Base-by-base conservation (phyloP, 2,797 vertebrate species). In the Halcyon smyrnensis region DNA sequence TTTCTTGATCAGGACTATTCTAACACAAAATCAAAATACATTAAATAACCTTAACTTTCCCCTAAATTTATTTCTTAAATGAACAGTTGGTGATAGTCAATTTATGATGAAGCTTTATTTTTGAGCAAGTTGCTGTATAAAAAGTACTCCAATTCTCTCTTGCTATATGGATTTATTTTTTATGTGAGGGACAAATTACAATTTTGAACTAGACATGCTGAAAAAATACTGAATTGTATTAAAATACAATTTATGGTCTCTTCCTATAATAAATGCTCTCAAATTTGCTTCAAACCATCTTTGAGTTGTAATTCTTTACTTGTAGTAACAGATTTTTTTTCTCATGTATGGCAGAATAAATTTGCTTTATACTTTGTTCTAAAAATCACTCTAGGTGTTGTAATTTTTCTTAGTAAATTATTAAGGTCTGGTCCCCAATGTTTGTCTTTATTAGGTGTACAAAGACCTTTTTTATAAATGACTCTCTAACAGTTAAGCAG, bases 191-290 rank as follows among this genome's bases (percentile, higher is more conserved):
- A 63, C 65, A 82, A 70, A 50, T 2, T 39, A 1, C 18, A 60
- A 10, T 56, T 91, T 76, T 28, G 32, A 87, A 54, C 21, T 54
- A n/a, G 8, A 59, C 32, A 63, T 69, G 20, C 34, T 90, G 51
- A n/a, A 81, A 87, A 90, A 48, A 30, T 18, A 18, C 32, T 79
- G 7, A n/a, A 73, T 77, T 74, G 51, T 89, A 28, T 77, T 85
- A 77, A 65, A 69, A 53, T 78, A 69, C 65, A 86, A 37, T 56
- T 75, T 82, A 48, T 69, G 59, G 37, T 87, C 53, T 90, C 50
- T 74, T 83, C 73, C 75, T 45, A 5, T 87, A 95, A 97, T 97
- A 97, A 97, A 97, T 59, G 13, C 12, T 71, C 18, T 80, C 48
- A 80, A 46, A 83, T 64, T 75, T 82, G 28, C 53, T 76, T 89